Conservation (phyloP, 2,113 vertebrate genomes). For the Clupea harengus region DNA sequence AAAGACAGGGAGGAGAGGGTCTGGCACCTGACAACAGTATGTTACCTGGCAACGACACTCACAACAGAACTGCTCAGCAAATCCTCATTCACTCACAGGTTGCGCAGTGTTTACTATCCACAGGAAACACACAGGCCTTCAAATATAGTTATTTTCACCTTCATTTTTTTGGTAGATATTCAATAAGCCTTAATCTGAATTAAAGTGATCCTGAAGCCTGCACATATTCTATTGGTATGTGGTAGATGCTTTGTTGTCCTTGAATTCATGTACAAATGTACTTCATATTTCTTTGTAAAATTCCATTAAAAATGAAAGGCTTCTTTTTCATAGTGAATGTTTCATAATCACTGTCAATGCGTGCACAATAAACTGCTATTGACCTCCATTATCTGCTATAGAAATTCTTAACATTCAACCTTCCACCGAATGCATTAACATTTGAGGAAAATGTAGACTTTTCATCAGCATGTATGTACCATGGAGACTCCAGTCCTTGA, state of each 20-base stretch:
- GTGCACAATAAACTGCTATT: background rate
- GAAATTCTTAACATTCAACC: background rate
- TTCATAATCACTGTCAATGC: background rate
- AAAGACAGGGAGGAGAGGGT: background rate
- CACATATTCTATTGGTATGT: background rate
- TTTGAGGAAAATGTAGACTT: background rate
- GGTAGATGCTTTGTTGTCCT: background rate
- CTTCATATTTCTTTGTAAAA: background rate
- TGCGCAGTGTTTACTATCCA: background rate
- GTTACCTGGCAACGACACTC: background rate
- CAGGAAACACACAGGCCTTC: background rate
- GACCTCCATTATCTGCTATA: background rate
- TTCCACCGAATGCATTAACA: background rate
- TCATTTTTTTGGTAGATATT: background rate
- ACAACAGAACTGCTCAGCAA: background rate
- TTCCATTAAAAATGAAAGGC: background rate
- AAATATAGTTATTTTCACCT: background rate
- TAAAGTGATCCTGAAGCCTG: background rate
- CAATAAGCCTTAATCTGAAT: background rate
- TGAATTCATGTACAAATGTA: background rate
- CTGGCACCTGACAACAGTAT: background rate
- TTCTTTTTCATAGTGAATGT: background rate
- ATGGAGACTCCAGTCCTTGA: background rate
- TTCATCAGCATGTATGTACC: background rate
- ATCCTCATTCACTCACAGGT: background rate